phyloP scores from a whole-genome alignment of 2,888 invertebrate genomes.

The Cyaniris semiargus region DNA sequence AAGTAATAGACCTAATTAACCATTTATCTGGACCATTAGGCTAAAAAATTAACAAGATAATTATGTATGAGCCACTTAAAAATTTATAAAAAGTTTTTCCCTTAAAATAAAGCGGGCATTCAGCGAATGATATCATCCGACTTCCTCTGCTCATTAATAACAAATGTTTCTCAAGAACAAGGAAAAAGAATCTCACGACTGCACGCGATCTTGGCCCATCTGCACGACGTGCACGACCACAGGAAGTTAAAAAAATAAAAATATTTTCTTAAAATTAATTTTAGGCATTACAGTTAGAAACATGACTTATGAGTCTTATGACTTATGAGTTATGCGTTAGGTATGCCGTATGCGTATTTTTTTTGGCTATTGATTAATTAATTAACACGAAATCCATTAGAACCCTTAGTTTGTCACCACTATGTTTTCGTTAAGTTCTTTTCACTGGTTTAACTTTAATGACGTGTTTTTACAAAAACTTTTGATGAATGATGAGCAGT shows the following conservation, averaged over 20 bases:
- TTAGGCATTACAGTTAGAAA: neutral
- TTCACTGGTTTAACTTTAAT: too few species aligned
- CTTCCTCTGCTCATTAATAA: constrained; percentile 24
- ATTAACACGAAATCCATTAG: too few species aligned
- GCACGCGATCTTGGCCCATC: constrained; percentile 24
- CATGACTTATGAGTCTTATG: neutral
- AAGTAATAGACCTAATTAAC: too few species aligned
- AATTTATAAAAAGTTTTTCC: neutral
- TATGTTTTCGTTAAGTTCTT: too few species aligned
- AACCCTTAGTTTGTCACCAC: too few species aligned
- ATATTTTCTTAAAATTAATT: neutral
- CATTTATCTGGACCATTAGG: too few species aligned
- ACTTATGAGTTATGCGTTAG: neutral
- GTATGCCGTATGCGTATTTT: too few species aligned
- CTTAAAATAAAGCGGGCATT: constrained; percentile 4
- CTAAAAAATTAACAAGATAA: neutral
- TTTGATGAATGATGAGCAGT: too few species aligned
- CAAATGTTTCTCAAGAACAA: constrained; percentile 27
- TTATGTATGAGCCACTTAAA: neutral
- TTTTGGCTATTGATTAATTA: too few species aligned
- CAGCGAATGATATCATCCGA: constrained; percentile 1
- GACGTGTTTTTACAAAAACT: too few species aligned
- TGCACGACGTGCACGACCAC: constrained; percentile 26
- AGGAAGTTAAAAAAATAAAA: neutral
- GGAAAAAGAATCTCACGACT: constrained; percentile 16